phyloP scores from a whole-genome alignment of 2,797 vertebrate genomes.

The Lepilemur septentrionalis region DNA sequence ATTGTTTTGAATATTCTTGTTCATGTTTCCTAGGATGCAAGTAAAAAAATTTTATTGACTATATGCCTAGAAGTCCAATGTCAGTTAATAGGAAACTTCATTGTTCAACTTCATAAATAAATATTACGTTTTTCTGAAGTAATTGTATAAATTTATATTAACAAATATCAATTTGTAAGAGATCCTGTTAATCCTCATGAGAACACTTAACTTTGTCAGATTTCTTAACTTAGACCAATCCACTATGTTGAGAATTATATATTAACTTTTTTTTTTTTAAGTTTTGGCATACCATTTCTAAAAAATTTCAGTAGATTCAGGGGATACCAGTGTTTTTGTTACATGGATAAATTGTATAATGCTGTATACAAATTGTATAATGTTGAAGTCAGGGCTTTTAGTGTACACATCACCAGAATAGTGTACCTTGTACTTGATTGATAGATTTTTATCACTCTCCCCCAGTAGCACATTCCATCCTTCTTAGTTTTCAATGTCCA shows the following conservation, averaged over 20 bases:
- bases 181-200: not conserved
- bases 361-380: too few species aligned
- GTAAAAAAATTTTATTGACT: not conserved
- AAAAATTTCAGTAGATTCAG: too few species aligned
- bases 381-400: too few species aligned
- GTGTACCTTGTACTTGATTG: too few species aligned
- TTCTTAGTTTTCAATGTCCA: too few species aligned
- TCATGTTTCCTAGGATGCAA: not conserved
- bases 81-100: not conserved
- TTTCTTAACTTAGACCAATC: not conserved
- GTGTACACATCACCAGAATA: too few species aligned
- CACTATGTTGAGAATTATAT: not conserved
- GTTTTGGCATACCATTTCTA: too few species aligned
- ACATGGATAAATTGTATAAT: too few species aligned
- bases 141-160: not conserved
- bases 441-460: too few species aligned
- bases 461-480: too few species aligned
- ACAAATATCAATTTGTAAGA: not conserved
- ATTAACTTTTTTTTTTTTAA: too few species aligned
- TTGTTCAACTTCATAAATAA: not conserved
- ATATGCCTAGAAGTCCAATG: not conserved
- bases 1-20: not conserved
- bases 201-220: not conserved
- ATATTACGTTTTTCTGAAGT: not conserved
- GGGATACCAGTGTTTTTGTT: too few species aligned